Conservation (phyloP, 1,140 invertebrate species). For the Choristoneura fumiferana region DNA sequence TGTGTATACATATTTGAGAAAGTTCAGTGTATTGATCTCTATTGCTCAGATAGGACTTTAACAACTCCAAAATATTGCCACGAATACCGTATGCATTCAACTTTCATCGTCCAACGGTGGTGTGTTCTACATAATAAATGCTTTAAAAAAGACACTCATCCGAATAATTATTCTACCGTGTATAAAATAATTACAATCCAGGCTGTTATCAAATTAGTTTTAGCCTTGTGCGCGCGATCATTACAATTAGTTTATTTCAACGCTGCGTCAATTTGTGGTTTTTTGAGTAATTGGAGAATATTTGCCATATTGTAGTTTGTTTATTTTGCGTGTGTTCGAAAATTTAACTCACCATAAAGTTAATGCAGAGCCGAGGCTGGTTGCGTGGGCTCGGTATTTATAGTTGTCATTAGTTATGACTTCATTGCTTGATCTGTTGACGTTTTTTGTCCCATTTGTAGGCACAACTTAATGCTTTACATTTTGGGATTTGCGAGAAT, state of each 20-base stretch:
- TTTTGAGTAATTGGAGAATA: slow-evolving; percentile 1
- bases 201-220: not conserved
- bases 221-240: slow-evolving; percentile 3
- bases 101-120: slow-evolving; percentile 39
- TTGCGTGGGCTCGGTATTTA: slow-evolving; percentile 58
- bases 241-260: slow-evolving; percentile 4
- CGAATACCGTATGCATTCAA: too few relatives aligned
- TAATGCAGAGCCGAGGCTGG: slow-evolving; percentile 37
- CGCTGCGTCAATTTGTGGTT: slow-evolving; percentile 8
- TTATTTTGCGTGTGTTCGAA: not conserved
- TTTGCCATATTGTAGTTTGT: not conserved
- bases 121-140: too few relatives aligned
- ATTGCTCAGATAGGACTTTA: too few relatives aligned
- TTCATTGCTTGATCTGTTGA: slow-evolving; percentile 50
- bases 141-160: not conserved
- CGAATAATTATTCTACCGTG: not conserved
- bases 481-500: not conserved
- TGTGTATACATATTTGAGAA: too few relatives aligned
- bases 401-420: slow-evolving; percentile 58
- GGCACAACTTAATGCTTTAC: too few relatives aligned
- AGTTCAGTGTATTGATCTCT: too few relatives aligned
- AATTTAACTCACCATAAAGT: slow-evolving; percentile 35
- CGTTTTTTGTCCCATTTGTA: slow-evolving; percentile 22
- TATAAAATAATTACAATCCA: not conserved
- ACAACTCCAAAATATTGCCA: too few relatives aligned